Evolutionary conservation across 2,888 invertebrate species (phyloP), one percentile per base, ranked within the genome.

Genomic region (Petrophora chlorosata): DNA sequence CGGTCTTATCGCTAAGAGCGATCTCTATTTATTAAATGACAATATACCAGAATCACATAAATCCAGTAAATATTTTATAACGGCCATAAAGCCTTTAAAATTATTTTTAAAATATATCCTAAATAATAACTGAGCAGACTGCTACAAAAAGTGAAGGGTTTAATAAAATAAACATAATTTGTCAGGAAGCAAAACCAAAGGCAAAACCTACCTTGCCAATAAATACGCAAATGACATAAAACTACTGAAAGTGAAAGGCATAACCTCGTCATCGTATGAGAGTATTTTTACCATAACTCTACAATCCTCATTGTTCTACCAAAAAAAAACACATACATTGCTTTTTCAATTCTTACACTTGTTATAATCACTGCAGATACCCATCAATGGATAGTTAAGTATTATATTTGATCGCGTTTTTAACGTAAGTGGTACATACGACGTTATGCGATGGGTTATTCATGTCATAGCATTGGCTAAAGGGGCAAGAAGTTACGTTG

Each of bases 191-290:
- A 23, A 7, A 23, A 23, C 23, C 8, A 3, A 7, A n/a, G n/a
- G 23, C 23, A 1, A 23, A 23, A 23, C 23, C 23, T 8, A n/a
- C n/a, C 7, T 23, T n/a, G n/a, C n/a, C 23, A n/a, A 28, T 36
- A 29, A 47, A 53, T 39, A 26, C 9, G 16, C 28, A 34, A 40
- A 53, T 61, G 56, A 54, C 59, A 55, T 61, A 61, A 65, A 63
- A 56, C 35, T 53, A 72, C 69, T 59, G 71, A 72, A 76, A 78
- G 78, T 74, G 77, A 78, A 78, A 78, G 77, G 78, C 61, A 52
- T 65, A 70, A 59, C 76, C 77, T 76, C 71, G 67, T 61, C 43
- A 59, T 62, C 59, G 61, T 62, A 67, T 68, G 68, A 59, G 70
- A 69, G 68, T 63, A 60, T 60, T 59, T 59, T 63, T 56, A 53